Percentiles rank a stretch among this genome's conserved stretches.
These are phyloP conservation scores for Accipiter virgatus DNA, from an alignment of 2,113 vertebrate genomes.

Conservation along the genomic window DNA sequence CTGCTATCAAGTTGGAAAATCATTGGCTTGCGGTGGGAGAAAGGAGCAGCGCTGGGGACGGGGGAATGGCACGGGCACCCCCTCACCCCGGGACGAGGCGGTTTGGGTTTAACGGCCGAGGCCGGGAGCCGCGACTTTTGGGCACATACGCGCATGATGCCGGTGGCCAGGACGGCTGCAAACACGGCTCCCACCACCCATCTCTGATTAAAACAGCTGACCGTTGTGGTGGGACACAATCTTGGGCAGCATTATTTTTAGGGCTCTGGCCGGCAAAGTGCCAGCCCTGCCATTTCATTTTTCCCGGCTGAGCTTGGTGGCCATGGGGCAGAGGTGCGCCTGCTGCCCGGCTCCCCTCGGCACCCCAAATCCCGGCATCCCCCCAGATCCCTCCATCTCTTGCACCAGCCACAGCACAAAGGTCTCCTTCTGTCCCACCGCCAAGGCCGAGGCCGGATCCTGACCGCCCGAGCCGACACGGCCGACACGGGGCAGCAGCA, in stretches of 20 bases:
- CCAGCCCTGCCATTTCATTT: accelerated
- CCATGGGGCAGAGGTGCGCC: background rate
- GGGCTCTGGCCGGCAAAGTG: background rate
- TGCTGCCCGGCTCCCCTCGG: accelerated
- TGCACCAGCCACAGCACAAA: background rate
- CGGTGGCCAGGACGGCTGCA: accelerated
- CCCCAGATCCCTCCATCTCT: background rate
- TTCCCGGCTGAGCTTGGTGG: background rate
- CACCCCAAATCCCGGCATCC: accelerated
- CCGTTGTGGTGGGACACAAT: accelerated
- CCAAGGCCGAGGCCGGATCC: accelerated
- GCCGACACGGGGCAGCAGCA: accelerated
- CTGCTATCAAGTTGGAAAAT: background rate
- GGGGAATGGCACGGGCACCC: accelerated
- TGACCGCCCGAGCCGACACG: background rate
- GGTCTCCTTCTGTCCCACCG: background rate
- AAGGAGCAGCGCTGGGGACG: accelerated
- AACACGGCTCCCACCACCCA: accelerated
- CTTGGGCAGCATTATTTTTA: accelerated
- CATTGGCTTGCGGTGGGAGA: background rate
- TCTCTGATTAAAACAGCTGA: accelerated
- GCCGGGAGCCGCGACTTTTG: accelerated
- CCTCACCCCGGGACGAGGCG: accelerated
- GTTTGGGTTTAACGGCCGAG: background rate
- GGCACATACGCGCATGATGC: accelerated